Evolutionary conservation across 1,140 invertebrate genomes (phyloP).

Genomic region (Cydia splendana): DNA sequence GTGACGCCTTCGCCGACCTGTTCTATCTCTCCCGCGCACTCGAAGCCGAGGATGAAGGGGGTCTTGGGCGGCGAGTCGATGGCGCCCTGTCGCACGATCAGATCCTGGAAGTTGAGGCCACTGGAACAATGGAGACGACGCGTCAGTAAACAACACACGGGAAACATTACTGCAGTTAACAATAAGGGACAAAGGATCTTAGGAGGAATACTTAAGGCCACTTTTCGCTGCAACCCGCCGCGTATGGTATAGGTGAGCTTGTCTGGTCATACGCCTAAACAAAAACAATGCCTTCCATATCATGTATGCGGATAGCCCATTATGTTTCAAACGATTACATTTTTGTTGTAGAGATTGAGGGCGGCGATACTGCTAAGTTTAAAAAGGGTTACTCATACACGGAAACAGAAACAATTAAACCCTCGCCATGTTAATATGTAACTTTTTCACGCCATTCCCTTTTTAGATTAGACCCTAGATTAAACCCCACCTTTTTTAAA

Average conservation of each 20-base stretch:
- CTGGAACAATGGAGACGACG: constrained; percentile 76
- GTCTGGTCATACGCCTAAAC: background rate
- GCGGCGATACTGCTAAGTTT: background rate
- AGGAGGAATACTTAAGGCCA: no score
- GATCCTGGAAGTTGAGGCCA: constrained; percentile 90
- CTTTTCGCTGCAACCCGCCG: no score
- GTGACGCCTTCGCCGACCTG: constrained; percentile 90
- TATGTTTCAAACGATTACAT: background rate
- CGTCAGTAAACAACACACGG: background rate
- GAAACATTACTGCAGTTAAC: background rate
- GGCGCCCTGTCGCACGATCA: constrained; percentile 92
- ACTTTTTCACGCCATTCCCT: constrained; percentile 2
- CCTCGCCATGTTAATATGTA: constrained; percentile 1
- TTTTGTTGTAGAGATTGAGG: background rate
- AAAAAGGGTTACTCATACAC: background rate
- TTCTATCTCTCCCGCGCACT: constrained; percentile 92
- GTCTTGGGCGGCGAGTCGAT: constrained; percentile 92
- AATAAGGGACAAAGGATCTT: no score
- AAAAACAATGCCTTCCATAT: constrained; percentile 5
- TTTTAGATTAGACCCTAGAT: background rate
- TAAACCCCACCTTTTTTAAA: background rate
- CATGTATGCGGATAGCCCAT: background rate
- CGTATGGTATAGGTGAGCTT: background rate
- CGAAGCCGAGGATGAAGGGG: constrained; percentile 93
- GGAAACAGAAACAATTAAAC: constrained; percentile 26